phyloP scores from a whole-genome alignment of 2,797 vertebrate genomes.

The Avahi laniger region DNA sequence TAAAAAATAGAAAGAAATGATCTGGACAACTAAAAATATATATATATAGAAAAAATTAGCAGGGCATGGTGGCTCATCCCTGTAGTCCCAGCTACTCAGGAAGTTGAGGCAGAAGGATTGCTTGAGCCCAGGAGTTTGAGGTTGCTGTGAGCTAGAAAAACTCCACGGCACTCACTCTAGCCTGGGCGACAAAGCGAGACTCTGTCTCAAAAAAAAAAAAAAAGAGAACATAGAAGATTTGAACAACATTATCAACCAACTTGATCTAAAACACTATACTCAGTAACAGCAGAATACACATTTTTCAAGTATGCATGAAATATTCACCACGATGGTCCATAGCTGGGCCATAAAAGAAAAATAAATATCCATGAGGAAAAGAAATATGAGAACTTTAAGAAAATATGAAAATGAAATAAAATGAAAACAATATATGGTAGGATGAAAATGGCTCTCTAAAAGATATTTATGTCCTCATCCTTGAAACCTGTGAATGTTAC shows the following conservation, averaged over 20 bases:
- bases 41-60: too few relatives aligned
- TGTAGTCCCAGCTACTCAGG: too few relatives aligned
- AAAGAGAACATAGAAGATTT: background rate
- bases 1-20: too few relatives aligned
- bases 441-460: background rate
- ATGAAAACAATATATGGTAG: background rate
- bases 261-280: background rate
- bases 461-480: background rate
- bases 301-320: background rate
- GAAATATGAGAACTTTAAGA: background rate
- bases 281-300: background rate
- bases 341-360: background rate
- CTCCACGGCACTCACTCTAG: too few relatives aligned
- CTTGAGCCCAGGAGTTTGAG: too few relatives aligned
- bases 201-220: too few relatives aligned
- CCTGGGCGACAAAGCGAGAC: too few relatives aligned
- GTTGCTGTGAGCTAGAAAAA: too few relatives aligned
- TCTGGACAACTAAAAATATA: too few relatives aligned
- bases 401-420: background rate
- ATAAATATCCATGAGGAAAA: background rate
- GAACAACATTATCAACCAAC: background rate
- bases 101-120: too few relatives aligned
- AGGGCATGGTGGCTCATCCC: too few relatives aligned
- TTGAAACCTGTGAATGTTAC: background rate
- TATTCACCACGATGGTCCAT: background rate